Conservation (phyloP, 2,113 vertebrate species). For the Mionectes macconnelli region DNA sequence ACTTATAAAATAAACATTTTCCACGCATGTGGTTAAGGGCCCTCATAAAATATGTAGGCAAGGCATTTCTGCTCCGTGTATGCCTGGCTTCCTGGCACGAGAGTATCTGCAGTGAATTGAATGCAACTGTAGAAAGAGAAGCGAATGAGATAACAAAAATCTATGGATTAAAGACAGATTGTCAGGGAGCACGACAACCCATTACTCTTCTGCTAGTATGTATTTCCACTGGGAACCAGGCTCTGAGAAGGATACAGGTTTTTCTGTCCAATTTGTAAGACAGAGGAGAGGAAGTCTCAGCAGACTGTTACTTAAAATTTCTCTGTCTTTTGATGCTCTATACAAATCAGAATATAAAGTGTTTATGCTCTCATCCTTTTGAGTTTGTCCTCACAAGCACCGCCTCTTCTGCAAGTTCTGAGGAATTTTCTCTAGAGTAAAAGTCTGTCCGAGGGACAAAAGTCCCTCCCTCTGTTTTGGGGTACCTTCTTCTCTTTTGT, state of each 20-base stretch:
- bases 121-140: neutral
- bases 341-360: neutral
- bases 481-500: neutral
- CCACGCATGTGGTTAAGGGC: constrained; percentile 24
- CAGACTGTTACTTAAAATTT: neutral
- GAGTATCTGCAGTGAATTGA: neutral
- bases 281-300: neutral
- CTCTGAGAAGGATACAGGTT: neutral
- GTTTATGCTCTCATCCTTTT: neutral
- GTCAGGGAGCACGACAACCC: neutral
- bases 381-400: neutral
- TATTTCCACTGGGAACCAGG: neutral
- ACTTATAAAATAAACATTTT: constrained; percentile 65
- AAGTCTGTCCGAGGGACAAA: neutral
- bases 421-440: neutral
- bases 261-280: neutral
- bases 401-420: neutral
- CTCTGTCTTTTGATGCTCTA: neutral
- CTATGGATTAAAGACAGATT: neutral
- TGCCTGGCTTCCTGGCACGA: neutral
- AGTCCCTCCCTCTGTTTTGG: neutral
- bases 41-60: constrained; percentile 49
- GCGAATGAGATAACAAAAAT: neutral
- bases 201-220: neutral
- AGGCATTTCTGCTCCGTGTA: neutral